phyloP scores from a whole-genome alignment of 1,140 invertebrate genomes.

The Cepaea nemoralis region DNA sequence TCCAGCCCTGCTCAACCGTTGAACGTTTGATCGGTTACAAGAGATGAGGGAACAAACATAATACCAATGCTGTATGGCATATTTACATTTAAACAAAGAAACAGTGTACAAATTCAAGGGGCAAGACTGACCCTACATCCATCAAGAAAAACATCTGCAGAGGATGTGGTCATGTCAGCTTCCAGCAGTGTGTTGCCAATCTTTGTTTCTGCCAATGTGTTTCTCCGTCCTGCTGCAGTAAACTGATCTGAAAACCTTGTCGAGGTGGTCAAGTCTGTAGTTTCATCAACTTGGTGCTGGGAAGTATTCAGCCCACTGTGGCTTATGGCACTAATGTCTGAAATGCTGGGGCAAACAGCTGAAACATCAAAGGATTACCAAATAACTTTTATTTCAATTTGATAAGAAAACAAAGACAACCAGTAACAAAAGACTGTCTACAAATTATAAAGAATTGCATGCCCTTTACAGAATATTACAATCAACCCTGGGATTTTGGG shows the following conservation, averaged over 20 bases:
- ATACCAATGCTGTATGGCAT: too few species aligned
- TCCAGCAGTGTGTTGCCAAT: neutral
- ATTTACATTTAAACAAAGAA: neutral
- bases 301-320: constrained; percentile 53
- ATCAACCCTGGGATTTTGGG: too few species aligned
- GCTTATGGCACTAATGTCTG: constrained; percentile 61
- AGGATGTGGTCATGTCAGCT: constrained; percentile 44
- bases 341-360: constrained; percentile 43
- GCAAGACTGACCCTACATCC: constrained; percentile 55
- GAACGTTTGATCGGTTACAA: too few species aligned
- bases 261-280: constrained; percentile 31
- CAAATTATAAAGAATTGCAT: too few species aligned
- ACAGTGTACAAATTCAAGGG: constrained; percentile 44
- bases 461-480: too few species aligned
- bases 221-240: neutral
- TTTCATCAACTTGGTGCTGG: constrained; percentile 31
- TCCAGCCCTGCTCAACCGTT: too few species aligned
- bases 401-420: too few species aligned
- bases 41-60: too few species aligned
- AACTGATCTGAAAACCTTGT: constrained; percentile 8
- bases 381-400: too few species aligned
- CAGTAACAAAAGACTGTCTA: too few species aligned
- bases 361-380: neutral
- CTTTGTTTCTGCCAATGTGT: constrained; percentile 31
- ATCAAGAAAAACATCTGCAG: constrained; percentile 52